Conservation (phyloP, 1,140 invertebrate species). For the Drosophila novamexicana region DNA sequence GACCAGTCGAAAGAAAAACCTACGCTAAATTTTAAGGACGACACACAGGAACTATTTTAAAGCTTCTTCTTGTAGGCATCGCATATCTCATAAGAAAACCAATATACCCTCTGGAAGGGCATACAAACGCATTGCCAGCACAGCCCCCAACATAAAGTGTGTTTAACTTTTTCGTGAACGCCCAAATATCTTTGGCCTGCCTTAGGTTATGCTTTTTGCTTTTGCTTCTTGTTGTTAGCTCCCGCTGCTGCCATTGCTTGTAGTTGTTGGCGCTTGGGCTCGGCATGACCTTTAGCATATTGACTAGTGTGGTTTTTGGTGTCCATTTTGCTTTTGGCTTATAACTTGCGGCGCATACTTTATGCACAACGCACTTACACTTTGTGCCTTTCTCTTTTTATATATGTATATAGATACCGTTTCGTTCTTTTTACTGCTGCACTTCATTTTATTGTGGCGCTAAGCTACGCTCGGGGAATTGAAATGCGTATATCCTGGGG, state of each 20-base stretch:
- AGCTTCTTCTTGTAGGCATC: no score
- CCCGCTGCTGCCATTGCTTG: slow-evolving; percentile 1
- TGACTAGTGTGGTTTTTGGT: slow-evolving; percentile 68
- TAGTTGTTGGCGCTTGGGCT: slow-evolving; percentile 22
- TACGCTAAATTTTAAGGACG: no score
- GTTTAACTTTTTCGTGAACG: slow-evolving; percentile 71
- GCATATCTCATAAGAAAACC: no score
- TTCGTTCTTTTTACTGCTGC: slow-evolving; percentile 68
- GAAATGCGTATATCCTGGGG: slow-evolving; percentile 74
- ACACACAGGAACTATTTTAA: no score
- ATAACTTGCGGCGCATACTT: slow-evolving; percentile 73
- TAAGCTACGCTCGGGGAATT: slow-evolving; percentile 80
- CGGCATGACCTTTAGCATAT: slow-evolving; percentile 70
- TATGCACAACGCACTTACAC: slow-evolving; percentile 73
- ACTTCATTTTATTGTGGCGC: slow-evolving; percentile 79
- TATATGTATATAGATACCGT: slow-evolving; percentile 2
- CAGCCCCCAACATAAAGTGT: slow-evolving; percentile 73
- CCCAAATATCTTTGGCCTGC: slow-evolving; percentile 64
- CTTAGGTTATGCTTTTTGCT: slow-evolving; percentile 54
- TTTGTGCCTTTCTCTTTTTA: slow-evolving; percentile 12
- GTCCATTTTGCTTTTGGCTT: slow-evolving; percentile 73
- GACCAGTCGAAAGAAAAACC: no score
- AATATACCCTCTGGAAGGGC: no score
- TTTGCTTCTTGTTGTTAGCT: slow-evolving; percentile 9
- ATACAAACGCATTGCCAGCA: slow-evolving; percentile 19